Conservation (phyloP, 1,140 invertebrate genomes). For the Planococcus citri region DNA sequence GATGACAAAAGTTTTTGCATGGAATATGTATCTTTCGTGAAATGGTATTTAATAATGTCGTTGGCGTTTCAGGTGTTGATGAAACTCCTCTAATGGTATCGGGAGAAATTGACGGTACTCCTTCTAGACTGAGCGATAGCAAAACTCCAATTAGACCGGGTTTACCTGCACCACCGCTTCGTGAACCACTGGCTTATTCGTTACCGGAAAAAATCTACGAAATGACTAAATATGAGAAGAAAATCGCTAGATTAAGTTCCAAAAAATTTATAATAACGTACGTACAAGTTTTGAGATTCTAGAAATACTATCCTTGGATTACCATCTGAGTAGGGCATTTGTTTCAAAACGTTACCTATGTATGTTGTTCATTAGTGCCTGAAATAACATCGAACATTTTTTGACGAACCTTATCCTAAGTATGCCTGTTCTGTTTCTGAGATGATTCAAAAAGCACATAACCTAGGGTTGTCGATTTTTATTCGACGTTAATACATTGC, state of each 20-base stretch:
- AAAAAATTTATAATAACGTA: conserved; percentile 48
- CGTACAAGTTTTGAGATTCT: conserved; percentile 27
- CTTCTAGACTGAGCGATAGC: conserved; percentile 69
- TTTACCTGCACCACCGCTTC: conserved; percentile 53
- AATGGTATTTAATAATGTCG: not conserved
- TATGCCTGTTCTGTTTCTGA: no score
- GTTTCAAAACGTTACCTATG: no score
- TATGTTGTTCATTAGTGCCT: no score
- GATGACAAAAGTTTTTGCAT: no score
- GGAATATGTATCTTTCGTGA: not conserved
- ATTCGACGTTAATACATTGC: no score
- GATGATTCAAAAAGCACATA: no score
- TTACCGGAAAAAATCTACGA: conserved; percentile 82
- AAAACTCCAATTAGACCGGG: conserved; percentile 52
- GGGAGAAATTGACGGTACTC: conserved; percentile 97
- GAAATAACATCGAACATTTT: no score
- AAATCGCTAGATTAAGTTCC: conserved; percentile 50
- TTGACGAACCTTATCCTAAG: no score
- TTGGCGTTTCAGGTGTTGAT: conserved; percentile 45
- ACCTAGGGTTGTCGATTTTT: no score
- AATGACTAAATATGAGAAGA: conserved; percentile 65
- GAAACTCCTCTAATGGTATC: conserved; percentile 96
- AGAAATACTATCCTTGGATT: no score
- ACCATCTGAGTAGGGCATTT: no score
- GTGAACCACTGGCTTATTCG: conserved; percentile 77